phyloP scores from a whole-genome alignment of 2,113 vertebrate species.

The Python bivittatus region DNA sequence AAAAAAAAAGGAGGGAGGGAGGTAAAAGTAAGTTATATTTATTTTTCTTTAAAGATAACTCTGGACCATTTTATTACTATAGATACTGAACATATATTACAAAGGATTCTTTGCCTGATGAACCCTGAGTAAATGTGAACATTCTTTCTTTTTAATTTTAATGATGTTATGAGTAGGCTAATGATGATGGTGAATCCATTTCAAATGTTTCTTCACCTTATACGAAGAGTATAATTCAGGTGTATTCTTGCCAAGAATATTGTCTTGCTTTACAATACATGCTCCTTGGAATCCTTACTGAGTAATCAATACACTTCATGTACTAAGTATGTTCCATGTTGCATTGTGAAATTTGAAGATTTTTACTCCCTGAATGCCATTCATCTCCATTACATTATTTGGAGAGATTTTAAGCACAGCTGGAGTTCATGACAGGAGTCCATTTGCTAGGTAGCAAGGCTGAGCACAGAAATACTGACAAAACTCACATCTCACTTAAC shows the following conservation, averaged over 20 bases:
- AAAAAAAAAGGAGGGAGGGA: too few relatives aligned
- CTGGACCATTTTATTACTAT: neutral
- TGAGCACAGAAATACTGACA: slow-evolving; percentile 1
- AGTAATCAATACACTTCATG: slow-evolving; percentile 8
- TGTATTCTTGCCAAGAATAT: neutral
- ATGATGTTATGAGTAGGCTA: neutral
- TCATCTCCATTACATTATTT: neutral
- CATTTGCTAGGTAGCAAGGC: slow-evolving; percentile 7
- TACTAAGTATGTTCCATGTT: neutral
- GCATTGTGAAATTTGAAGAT: slow-evolving; percentile 19
- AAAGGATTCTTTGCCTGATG: neutral
- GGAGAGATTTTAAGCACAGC: slow-evolving; percentile 12
- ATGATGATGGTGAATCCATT: neutral
- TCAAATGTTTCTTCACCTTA: neutral
- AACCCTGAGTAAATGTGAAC: neutral
- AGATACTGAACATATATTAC: neutral
- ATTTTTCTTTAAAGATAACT: neutral
- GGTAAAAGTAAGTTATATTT: too few relatives aligned
- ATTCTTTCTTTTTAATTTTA: neutral
- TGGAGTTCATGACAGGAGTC: neutral
- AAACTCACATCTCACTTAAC: neutral
- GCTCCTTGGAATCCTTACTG: neutral
- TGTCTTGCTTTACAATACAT: neutral
- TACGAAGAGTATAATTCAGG: neutral
- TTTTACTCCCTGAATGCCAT: neutral